These are phyloP conservation scores for Siniperca obscura DNA, from an alignment of 2,797 vertebrate species.

Conservation along the genomic window DNA sequence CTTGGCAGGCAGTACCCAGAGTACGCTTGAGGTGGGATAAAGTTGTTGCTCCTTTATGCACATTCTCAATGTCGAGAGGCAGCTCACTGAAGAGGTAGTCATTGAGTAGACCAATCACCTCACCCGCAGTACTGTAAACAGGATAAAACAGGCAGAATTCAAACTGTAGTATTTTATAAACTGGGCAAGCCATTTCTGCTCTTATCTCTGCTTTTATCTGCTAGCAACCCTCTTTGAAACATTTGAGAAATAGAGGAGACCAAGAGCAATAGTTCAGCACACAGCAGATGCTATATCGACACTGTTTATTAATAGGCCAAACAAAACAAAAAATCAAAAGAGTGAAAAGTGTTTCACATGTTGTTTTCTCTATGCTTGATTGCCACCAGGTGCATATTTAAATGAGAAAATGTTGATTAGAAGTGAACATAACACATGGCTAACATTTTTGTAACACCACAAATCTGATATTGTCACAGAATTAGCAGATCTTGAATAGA, in stretches of 20 bases:
- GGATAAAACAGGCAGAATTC: constrained; percentile 13
- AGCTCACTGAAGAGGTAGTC: constrained; percentile 86
- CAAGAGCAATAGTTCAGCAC: not conserved
- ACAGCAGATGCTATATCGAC: not conserved
- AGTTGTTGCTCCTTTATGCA: constrained; percentile 82
- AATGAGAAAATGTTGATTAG: not conserved
- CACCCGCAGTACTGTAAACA: constrained; percentile 74
- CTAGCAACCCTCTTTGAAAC: not conserved
- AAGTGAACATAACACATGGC: not conserved
- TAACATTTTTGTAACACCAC: not conserved
- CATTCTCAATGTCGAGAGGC: constrained; percentile 84
- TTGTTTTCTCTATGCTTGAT: constrained; percentile 35
- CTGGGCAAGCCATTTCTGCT: not conserved
- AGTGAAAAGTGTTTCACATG: constrained; percentile 23
- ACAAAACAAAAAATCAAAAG: not conserved
- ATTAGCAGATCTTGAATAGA: not conserved
- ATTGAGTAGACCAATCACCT: constrained; percentile 81
- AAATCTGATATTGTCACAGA: not conserved
- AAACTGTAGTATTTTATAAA: not conserved
- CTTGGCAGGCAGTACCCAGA: constrained; percentile 81
- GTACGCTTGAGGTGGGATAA: constrained; percentile 82
- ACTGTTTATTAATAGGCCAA: constrained; percentile 34
- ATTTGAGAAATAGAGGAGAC: not conserved
- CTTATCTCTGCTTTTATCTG: not conserved
- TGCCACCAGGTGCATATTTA: constrained; percentile 36